Conservation (phyloP, 2,113 vertebrate genomes). For the Tonatia bakeri region DNA sequence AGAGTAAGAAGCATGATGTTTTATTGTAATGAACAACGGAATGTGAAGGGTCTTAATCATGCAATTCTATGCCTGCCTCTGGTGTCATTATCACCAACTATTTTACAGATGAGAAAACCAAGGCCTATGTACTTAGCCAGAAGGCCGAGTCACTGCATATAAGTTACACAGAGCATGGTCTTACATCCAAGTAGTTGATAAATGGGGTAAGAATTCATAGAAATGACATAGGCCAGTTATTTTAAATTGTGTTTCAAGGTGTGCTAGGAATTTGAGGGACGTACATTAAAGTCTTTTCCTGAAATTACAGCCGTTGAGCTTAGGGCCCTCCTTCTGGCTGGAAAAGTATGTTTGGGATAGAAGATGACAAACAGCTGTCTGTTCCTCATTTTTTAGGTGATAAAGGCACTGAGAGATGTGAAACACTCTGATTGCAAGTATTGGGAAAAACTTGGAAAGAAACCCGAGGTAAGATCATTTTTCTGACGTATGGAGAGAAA, state of each 20-base stretch:
- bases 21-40: background rate
- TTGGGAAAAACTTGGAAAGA: background rate
- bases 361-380: background rate
- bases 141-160: no score
- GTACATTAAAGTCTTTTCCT: background rate
- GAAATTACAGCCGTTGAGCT: background rate
- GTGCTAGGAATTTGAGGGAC: background rate
- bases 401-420: background rate
- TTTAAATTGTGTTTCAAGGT: background rate
- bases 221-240: background rate
- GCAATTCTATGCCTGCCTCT: background rate
- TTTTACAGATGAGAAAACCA: background rate
- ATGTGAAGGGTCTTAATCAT: background rate
- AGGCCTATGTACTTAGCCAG: background rate
- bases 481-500: background rate
- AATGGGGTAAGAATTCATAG: background rate
- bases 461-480: background rate
- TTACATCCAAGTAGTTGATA: background rate
- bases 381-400: background rate
- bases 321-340: background rate
- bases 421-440: background rate
- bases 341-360: background rate
- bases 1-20: background rate
- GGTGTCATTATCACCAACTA: background rate
- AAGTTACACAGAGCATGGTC: background rate